phyloP scores from a whole-genome alignment of 2,888 invertebrate genomes.

The Drosophila hamatofila region DNA sequence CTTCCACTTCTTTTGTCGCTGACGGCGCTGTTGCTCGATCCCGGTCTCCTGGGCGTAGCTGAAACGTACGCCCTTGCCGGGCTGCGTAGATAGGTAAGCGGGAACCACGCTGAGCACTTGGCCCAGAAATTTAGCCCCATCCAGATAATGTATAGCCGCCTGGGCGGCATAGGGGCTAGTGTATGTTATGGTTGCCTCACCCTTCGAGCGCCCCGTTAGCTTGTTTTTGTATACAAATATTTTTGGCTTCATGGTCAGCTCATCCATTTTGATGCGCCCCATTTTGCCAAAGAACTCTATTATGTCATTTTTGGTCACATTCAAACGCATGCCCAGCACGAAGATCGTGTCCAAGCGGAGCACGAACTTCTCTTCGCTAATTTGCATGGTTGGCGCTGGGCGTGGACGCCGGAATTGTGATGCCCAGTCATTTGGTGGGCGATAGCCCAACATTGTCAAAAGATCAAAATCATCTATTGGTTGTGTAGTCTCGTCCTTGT shows the following conservation, averaged over 20 bases:
- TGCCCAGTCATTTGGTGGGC: slow-evolving; percentile 15
- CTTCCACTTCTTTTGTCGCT: slow-evolving; percentile 59
- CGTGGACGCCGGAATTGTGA: slow-evolving; percentile 4
- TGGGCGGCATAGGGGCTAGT: slow-evolving; percentile 57
- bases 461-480: slow-evolving; percentile 27
- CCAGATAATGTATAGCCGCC: slow-evolving; percentile 51
- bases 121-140: slow-evolving; percentile 58
- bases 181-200: slow-evolving; percentile 72
- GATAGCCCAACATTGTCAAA: slow-evolving; percentile 19
- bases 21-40: slow-evolving; percentile 37
- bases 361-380: slow-evolving; percentile 54
- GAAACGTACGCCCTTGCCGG: slow-evolving; percentile 53
- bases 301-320: slow-evolving; percentile 69
- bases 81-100: slow-evolving; percentile 62
- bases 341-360: slow-evolving; percentile 62
- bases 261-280: slow-evolving; percentile 58
- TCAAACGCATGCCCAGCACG: slow-evolving; percentile 66
- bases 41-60: slow-evolving; percentile 47
- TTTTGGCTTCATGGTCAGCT: slow-evolving; percentile 57
- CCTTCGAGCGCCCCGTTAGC: slow-evolving; percentile 67
- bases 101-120: slow-evolving; percentile 57
- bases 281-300: slow-evolving; percentile 55
- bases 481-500: slow-evolving; percentile 14
- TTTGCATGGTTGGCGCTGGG: slow-evolving; percentile 33
- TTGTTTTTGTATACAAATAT: slow-evolving; percentile 73